Evolutionary conservation across 2,888 invertebrate genomes (phyloP).

Genomic region (Trissonchulus sp.): DNA sequence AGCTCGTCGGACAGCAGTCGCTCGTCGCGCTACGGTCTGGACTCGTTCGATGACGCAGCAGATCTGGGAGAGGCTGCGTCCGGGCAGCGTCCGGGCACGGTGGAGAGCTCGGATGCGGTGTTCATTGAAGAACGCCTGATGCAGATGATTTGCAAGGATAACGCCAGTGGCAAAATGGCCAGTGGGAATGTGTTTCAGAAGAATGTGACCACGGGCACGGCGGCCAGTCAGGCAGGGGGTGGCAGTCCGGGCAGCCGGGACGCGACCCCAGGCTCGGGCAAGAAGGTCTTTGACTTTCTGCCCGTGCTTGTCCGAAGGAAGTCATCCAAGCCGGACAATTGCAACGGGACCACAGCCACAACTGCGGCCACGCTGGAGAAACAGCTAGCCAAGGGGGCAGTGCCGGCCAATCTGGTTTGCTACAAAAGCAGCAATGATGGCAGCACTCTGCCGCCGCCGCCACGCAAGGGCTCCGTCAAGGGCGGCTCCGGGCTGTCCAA

Average conservation of each 20-base stretch:
- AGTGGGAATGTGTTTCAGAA: slow-evolving; percentile 16
- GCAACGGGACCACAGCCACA: not conserved
- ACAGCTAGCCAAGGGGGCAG: not conserved
- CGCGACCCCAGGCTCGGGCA: not conserved
- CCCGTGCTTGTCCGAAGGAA: not conserved
- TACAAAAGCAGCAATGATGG: not conserved
- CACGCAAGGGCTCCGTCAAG: not conserved
- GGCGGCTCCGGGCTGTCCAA: not conserved
- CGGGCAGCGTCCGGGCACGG: not conserved
- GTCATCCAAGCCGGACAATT: not conserved
- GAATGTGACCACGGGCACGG: not conserved
- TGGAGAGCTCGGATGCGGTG: not conserved
- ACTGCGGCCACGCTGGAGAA: not conserved
- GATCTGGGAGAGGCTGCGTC: not conserved
- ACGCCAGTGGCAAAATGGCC: not conserved
- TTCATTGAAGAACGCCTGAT: slow-evolving; percentile 6
- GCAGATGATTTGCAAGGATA: not conserved
- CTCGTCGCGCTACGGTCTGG: not conserved
- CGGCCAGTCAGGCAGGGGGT: not conserved
- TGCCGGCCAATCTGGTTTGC: not conserved
- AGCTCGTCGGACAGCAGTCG: slow-evolving; percentile 25
- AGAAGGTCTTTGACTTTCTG: not conserved
- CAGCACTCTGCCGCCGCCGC: not conserved
- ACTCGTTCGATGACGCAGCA: not conserved
- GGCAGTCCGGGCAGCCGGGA: not conserved